These are phyloP conservation scores for Euwallacea similis DNA, from an alignment of 1,140 invertebrate genomes.

Conservation along the genomic window DNA sequence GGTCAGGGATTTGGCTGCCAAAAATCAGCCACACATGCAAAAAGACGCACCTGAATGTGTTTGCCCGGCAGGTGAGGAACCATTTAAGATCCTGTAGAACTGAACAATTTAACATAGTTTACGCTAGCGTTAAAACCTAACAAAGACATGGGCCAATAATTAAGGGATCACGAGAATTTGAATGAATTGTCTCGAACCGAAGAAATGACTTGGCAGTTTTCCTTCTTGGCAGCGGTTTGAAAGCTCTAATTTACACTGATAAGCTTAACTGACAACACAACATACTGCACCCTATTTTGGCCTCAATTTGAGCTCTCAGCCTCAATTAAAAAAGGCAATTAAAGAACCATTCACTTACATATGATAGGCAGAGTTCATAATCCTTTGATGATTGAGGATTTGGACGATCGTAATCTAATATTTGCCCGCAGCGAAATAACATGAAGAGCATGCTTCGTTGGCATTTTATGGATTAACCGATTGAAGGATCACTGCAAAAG, in stretches of 20 bases:
- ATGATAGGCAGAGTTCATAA: too few species aligned
- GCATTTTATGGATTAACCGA: too few species aligned
- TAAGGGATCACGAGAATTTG: background rate
- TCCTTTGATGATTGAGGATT: too few species aligned
- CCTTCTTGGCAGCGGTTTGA: background rate
- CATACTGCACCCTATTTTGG: too few species aligned
- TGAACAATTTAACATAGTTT: background rate
- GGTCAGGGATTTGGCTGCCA: constrained; percentile 41
- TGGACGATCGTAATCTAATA: too few species aligned
- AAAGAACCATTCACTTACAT: too few species aligned
- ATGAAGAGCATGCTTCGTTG: too few species aligned
- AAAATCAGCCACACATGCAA: constrained; percentile 8
- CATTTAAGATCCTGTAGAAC: background rate
- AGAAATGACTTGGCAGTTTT: background rate
- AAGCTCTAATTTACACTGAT: background rate
- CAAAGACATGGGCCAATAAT: too few species aligned
- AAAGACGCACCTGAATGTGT: constrained; percentile 52
- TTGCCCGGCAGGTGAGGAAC: constrained; percentile 51
- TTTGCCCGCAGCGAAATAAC: too few species aligned
- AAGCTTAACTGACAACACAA: background rate
- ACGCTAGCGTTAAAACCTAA: background rate
- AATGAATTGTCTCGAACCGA: background rate
- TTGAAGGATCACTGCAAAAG: too few species aligned
- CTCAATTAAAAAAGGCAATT: too few species aligned
- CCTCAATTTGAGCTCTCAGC: too few species aligned